These are phyloP conservation scores for Callionymus lyra DNA, from an alignment of 2,113 vertebrate genomes.

Conservation along the genomic window DNA sequence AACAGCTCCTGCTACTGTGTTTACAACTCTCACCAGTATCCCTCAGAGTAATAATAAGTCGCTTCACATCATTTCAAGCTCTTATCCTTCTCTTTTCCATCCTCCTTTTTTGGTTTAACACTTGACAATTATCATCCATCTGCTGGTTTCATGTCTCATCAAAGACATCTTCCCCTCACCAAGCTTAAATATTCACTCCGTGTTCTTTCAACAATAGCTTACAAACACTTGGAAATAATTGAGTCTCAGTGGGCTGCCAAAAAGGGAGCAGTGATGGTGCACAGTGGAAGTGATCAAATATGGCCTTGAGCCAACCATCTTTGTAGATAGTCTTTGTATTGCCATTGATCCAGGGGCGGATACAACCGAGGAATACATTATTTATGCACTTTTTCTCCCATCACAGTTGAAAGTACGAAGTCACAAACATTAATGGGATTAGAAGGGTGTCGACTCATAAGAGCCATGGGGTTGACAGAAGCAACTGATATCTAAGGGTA, in stretches of 20 bases:
- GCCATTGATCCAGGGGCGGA: constrained; percentile 66
- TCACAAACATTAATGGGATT: constrained; percentile 46
- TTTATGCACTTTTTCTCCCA: constrained; percentile 44
- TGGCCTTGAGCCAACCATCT: constrained; percentile 68
- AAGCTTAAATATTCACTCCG: constrained; percentile 57
- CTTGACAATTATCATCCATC: constrained; percentile 44
- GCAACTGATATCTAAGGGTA: constrained; percentile 26
- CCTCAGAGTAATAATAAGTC: constrained; percentile 18
- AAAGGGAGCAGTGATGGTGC: constrained; percentile 40
- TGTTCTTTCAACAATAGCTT: constrained; percentile 65
- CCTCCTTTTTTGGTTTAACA: constrained; percentile 23
- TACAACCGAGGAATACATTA: constrained; percentile 62
- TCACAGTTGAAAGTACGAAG: constrained; percentile 38
- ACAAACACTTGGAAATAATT: constrained; percentile 70
- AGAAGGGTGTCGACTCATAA: constrained; percentile 37
- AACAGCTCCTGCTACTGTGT: constrained; percentile 29
- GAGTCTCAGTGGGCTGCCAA: constrained; percentile 55
- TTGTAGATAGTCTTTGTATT: constrained; percentile 68
- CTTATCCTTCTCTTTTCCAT: constrained; percentile 7
- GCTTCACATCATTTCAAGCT: constrained; percentile 17
- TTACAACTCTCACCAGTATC: constrained; percentile 14
- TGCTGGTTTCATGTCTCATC: constrained; percentile 56
- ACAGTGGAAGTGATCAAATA: constrained; percentile 66
- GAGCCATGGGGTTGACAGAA: constrained; percentile 13
- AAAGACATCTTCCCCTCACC: constrained; percentile 41